phyloP scores from a whole-genome alignment of 2,888 invertebrate species.

The Tuberolachnus salignus region DNA sequence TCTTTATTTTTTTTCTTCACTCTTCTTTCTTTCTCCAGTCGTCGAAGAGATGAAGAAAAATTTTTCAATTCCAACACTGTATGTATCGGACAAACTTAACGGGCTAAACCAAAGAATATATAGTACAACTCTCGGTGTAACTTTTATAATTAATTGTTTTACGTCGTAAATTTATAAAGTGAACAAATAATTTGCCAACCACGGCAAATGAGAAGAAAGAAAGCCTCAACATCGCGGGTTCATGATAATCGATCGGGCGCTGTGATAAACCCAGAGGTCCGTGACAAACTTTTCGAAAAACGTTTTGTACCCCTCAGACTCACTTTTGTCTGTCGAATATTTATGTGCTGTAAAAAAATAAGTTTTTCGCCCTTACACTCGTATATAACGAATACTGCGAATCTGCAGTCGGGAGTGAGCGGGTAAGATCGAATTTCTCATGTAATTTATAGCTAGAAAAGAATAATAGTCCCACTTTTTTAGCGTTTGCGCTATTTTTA shows the following conservation, averaged over 20 bases:
- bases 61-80: conserved; percentile 25
- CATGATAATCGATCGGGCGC: conserved; percentile 42
- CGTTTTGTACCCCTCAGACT: conserved; percentile 26
- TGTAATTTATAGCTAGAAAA: conserved; percentile 3
- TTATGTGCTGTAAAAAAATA: conserved; percentile 46
- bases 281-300: conserved; percentile 36
- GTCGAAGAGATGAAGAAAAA: neutral
- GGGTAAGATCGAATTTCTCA: neutral
- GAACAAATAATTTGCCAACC: conserved; percentile 41
- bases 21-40: neutral
- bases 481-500: neutral
- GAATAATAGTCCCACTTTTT: neutral
- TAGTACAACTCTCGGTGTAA: neutral
- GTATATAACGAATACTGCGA: neutral
- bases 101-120: neutral
- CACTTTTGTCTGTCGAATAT: conserved; percentile 27
- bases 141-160: conserved; percentile 53
- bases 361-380: conserved; percentile 8
- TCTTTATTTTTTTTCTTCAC: neutral
- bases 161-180: conserved; percentile 24
- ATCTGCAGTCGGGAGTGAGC: neutral
- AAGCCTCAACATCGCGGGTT: conserved; percentile 22
- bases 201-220: conserved; percentile 1
- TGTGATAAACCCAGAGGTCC: neutral
- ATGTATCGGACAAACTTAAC: conserved; percentile 26